Evolutionary conservation across 1,140 invertebrate genomes (phyloP).

Genomic region (Drosophila nigrodunni): DNA sequence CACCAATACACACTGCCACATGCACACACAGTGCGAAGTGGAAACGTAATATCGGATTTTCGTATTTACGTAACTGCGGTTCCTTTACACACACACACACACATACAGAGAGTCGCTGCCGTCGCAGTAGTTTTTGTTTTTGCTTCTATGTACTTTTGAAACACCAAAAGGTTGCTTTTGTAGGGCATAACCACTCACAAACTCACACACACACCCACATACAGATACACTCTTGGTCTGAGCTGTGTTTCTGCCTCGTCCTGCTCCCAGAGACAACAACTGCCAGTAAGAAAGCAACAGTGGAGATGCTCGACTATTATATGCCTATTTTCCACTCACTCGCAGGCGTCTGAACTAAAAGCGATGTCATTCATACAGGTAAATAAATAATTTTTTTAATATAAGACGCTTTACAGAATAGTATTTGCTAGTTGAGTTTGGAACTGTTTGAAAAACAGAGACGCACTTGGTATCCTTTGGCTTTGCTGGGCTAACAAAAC

Average conservation of each 20-base stretch:
- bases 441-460: too few relatives aligned
- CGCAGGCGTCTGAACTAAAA: too few relatives aligned
- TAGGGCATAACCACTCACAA: conserved; percentile 54
- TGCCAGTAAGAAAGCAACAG: neutral
- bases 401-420: too few relatives aligned
- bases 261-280: conserved; percentile 43
- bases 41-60: conserved; percentile 81
- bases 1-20: conserved; percentile 22
- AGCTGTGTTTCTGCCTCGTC: conserved; percentile 38
- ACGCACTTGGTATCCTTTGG: too few relatives aligned
- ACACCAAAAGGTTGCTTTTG: conserved; percentile 70
- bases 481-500: conserved; percentile 44
- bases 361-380: too few relatives aligned
- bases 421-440: too few relatives aligned
- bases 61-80: conserved; percentile 78
- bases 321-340: too few relatives aligned
- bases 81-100: conserved; percentile 36
- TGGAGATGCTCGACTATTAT: too few relatives aligned
- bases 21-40: conserved; percentile 44
- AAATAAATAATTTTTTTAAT: too few relatives aligned
- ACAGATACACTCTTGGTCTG: conserved; percentile 47
- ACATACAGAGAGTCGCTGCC: conserved; percentile 42
- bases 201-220: conserved; percentile 29
- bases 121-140: conserved; percentile 67
- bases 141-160: conserved; percentile 65